A percentile compares a stretch with the other conserved stretches of the same genome.
Evolutionary conservation across 1,140 invertebrate genomes (phyloP).

Genomic region (Phthorimaea operculella): DNA sequence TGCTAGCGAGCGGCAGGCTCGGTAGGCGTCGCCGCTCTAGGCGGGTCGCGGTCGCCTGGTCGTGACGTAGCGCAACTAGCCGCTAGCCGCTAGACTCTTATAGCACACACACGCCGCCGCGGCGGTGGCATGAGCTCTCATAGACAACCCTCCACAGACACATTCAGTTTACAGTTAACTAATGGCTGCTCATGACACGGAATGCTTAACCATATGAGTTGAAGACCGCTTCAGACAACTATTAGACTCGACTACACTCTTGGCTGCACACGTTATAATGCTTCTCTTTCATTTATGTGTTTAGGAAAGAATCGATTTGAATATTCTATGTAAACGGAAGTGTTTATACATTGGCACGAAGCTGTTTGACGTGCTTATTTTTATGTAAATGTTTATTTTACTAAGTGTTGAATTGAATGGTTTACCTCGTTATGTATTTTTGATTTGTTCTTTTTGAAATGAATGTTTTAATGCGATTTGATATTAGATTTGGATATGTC

Average conservation of each 20-base stretch:
- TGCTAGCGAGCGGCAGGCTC: constrained; percentile 13
- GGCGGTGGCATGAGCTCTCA: constrained; percentile 40
- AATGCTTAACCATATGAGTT: constrained; percentile 61
- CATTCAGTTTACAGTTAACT: constrained; percentile 22
- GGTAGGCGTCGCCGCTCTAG: constrained; percentile 1
- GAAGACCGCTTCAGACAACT: constrained; percentile 59
- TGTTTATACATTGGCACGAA: constrained; percentile 57
- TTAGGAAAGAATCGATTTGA: constrained; percentile 50
- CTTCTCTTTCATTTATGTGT: constrained; percentile 65
- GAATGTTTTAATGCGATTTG: constrained; percentile 13
- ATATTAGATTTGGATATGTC: neutral
- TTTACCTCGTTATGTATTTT: constrained; percentile 43
- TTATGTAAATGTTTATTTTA: constrained; percentile 57
- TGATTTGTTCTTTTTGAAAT: constrained; percentile 22
- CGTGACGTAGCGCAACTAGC: constrained; percentile 32
- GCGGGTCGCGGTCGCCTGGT: constrained; percentile 39
- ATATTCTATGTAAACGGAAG: constrained; percentile 45
- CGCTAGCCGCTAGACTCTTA: constrained; percentile 7
- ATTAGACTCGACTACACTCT: constrained; percentile 65
- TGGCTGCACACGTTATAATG: constrained; percentile 64
- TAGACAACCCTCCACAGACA: constrained; percentile 31
- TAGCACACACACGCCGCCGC: constrained; percentile 9
- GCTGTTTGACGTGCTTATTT: constrained; percentile 65
- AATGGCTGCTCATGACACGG: constrained; percentile 62
- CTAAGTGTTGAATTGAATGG: constrained; percentile 59